Evolutionary conservation across 1,140 invertebrate species (phyloP).

Genomic region (Eueides isabella): DNA sequence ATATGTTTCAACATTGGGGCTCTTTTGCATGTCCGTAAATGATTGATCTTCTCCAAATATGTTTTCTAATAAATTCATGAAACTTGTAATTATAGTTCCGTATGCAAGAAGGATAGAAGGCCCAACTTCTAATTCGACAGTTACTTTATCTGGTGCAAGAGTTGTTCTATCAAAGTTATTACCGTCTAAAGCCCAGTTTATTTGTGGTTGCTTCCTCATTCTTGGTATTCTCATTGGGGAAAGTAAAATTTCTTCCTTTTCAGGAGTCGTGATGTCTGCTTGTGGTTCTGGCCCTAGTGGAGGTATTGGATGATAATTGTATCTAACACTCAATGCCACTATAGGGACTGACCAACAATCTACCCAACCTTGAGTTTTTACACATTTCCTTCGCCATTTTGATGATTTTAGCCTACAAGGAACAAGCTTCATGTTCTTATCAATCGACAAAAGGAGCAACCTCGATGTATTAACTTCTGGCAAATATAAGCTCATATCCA

Average conservation of each 20-base stretch:
- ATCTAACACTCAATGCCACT: conserved; percentile 94
- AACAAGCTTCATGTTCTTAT: conserved; percentile 94
- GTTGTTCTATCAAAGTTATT: conserved; percentile 94
- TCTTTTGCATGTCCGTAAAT: conserved; percentile 95
- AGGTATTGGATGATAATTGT: conserved; percentile 95
- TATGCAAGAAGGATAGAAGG: conserved; percentile 95
- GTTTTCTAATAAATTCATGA: conserved; percentile 97
- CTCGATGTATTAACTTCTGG: conserved; percentile 95
- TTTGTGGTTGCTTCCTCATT: conserved; percentile 87
- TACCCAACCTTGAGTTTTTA: conserved; percentile 92
- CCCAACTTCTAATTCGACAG: conserved; percentile 95
- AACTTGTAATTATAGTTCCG: conserved; percentile 93
- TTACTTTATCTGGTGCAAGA: conserved; percentile 92
- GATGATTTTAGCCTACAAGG: conserved; percentile 80
- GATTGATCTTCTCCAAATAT: conserved; percentile 97
- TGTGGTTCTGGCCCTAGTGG: conserved; percentile 92
- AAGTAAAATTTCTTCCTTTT: conserved; percentile 95
- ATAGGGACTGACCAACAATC: conserved; percentile 98
- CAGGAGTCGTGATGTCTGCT: conserved; percentile 95
- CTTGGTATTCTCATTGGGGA: conserved; percentile 95
- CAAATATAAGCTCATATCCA: conserved; percentile 94
- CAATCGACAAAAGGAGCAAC: conserved; percentile 91
- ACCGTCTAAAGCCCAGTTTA: conserved; percentile 85
- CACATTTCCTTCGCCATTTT: conserved; percentile 95
- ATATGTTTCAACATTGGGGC: conserved; percentile 77